Base-by-base conservation (phyloP, 1,140 invertebrate genomes). In the Drosophila yakuba region DNA sequence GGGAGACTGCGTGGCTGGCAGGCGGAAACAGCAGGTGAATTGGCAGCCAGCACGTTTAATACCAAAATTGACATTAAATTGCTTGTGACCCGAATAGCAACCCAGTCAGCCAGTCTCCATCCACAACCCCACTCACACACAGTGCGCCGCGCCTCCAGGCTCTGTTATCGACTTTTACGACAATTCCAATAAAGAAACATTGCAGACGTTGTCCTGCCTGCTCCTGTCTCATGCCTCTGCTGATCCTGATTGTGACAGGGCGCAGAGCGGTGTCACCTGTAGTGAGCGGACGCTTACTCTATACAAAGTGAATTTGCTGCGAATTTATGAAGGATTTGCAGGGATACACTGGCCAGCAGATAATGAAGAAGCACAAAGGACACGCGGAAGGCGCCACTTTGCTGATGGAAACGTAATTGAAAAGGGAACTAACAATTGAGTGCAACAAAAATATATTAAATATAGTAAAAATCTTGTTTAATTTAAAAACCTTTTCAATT, bases 41-140 rank as follows among this genome's bases (percentile, higher is more conserved):
- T 82, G 78, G 62, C 52, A 73, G 82, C 59, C 84, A 89, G 84
- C 84, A 89, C 85, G 84, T 84, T 89, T 89, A 89, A 89, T 89
- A 89, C 84, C 80, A 74, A 89, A 89, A 89, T 89, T 89, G 84
- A 89, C 84, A 89, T 89, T 89, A 89, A 89, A 89, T 89, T 89
- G 84, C 84, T 89, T 89, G 84, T 89, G 84, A 89, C 84, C 84
- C 78, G 77, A 58, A 80, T 67, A 51, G 59, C 68, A 55, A 38
- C 15, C 41, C 35, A 39, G 20, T 5, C 32, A 15, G 56, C 48
- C 17, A 17, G 17, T 56, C 45, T 17, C 25, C 35, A 14, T 41
- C 17, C 35, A 1, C 20, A 20, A 20, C 20, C 20, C 20, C 20
- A 8, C 48, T 6, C 4, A n/a, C 23, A n/a, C 23, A n/a, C 23